phyloP scores from a whole-genome alignment of 2,113 vertebrate genomes.

The Otus sunia region DNA sequence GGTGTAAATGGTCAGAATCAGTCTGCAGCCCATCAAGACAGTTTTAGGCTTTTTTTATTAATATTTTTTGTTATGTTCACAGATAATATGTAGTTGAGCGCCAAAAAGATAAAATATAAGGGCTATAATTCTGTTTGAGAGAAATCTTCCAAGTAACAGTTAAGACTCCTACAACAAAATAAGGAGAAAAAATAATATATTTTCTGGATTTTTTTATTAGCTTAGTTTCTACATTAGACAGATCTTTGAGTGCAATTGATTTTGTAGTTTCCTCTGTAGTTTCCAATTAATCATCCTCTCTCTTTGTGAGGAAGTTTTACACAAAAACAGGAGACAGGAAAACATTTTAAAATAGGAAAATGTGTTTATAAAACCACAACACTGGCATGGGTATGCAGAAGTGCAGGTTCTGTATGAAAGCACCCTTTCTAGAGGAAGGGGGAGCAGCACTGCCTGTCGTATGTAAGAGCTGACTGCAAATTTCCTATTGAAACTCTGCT shows the following conservation, averaged over 20 bases:
- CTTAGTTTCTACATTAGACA: slow-evolving; percentile 30
- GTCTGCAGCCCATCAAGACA: not conserved
- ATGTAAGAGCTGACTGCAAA: slow-evolving; percentile 42
- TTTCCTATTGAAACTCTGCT: slow-evolving; percentile 43
- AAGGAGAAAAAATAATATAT: not conserved
- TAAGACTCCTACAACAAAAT: not conserved
- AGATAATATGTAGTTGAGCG: not conserved
- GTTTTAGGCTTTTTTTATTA: not conserved
- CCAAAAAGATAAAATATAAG: not conserved
- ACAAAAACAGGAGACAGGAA: slow-evolving; percentile 54
- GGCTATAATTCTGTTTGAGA: not conserved
- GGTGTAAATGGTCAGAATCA: not conserved
- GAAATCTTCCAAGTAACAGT: not conserved
- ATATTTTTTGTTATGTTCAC: not conserved
- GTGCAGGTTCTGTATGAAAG: slow-evolving; percentile 9
- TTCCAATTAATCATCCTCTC: slow-evolving; percentile 47
- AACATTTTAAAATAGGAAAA: slow-evolving; percentile 43
- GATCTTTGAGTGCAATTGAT: slow-evolving; percentile 57
- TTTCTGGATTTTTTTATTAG: not conserved
- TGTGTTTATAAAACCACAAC: slow-evolving; percentile 27
- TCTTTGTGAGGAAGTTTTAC: slow-evolving; percentile 22
- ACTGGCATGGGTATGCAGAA: not conserved
- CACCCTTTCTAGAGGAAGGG: not conserved
- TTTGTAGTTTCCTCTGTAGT: slow-evolving; percentile 61
- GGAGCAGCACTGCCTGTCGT: not conserved